Conservation (phyloP, 2,888 invertebrate species). For the Linnaemya tessellans region DNA sequence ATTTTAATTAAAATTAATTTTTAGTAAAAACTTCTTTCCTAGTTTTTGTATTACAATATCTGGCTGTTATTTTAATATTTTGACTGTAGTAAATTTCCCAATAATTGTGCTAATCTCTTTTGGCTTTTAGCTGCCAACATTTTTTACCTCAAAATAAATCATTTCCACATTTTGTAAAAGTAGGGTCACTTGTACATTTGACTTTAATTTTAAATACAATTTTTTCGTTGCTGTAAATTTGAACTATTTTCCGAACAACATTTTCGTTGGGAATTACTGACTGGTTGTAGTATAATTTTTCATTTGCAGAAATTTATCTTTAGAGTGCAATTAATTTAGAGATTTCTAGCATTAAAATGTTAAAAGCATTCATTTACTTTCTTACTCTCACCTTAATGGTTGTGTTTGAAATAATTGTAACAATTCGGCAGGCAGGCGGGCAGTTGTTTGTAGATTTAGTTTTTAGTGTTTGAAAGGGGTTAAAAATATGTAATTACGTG, state of each 20-base stretch:
- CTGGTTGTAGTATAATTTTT: conserved; percentile 35
- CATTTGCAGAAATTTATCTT: conserved; percentile 61
- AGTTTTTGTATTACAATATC: not conserved
- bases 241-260: not conserved
- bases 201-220: too few species aligned
- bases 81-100: too few species aligned
- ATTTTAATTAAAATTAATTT: too few species aligned
- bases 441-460: conserved; percentile 9
- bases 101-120: too few species aligned
- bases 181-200: too few species aligned
- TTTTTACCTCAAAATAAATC: too few species aligned
- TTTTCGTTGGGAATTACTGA: conserved; percentile 23
- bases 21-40: too few species aligned
- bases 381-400: conserved; percentile 20
- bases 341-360: conserved; percentile 55
- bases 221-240: not conserved
- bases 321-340: conserved; percentile 61
- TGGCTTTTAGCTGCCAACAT: too few species aligned
- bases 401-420: conserved; percentile 39
- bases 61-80: not conserved
- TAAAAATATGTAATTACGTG: conserved; percentile 14
- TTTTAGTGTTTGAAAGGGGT: conserved; percentile 6
- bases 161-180: too few species aligned
- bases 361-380: conserved; percentile 24
- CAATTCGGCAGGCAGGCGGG: not conserved